A percentile compares a stretch with the other conserved stretches of the same genome.
Conservation (phyloP, 2,888 invertebrate genomes). For the Calameuta filiformis region DNA sequence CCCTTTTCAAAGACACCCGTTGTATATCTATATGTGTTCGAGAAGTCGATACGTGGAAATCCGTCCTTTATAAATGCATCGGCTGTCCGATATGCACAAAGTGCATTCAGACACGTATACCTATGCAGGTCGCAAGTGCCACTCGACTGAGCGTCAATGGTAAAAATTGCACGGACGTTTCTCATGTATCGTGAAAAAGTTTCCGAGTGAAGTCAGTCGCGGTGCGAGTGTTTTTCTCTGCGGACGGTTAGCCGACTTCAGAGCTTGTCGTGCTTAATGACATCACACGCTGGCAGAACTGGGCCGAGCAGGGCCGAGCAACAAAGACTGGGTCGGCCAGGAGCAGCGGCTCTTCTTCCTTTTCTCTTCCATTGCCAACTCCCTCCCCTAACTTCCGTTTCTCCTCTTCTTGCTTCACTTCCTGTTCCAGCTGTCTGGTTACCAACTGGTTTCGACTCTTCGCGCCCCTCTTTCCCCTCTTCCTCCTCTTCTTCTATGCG, state of each 20-base stretch:
- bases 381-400: not conserved
- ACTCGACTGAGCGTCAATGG: not conserved
- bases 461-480: not conserved
- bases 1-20: not conserved
- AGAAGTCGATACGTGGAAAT: not conserved
- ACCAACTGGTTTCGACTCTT: not conserved
- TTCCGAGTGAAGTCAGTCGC: not conserved
- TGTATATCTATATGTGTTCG: not conserved
- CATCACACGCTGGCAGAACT: slow-evolving; percentile 15
- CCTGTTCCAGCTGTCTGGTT: not conserved
- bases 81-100: not conserved
- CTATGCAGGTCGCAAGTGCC: not conserved
- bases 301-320: slow-evolving; percentile 3
- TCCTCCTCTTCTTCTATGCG: not conserved
- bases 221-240: not conserved
- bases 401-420: not conserved
- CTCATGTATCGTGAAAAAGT: not conserved
- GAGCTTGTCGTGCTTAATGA: slow-evolving; percentile 14
- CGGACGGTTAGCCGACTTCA: slow-evolving; percentile 16
- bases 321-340: slow-evolving; percentile 3
- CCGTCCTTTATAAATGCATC: not conserved
- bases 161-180: not conserved
- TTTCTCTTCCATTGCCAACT: not conserved
- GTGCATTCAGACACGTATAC: not conserved
- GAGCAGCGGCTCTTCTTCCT: not conserved